Percentiles rank a stretch among this genome's conserved stretches.
Conservation (phyloP, 2,888 invertebrate genomes). For the Cephus sareptanus region DNA sequence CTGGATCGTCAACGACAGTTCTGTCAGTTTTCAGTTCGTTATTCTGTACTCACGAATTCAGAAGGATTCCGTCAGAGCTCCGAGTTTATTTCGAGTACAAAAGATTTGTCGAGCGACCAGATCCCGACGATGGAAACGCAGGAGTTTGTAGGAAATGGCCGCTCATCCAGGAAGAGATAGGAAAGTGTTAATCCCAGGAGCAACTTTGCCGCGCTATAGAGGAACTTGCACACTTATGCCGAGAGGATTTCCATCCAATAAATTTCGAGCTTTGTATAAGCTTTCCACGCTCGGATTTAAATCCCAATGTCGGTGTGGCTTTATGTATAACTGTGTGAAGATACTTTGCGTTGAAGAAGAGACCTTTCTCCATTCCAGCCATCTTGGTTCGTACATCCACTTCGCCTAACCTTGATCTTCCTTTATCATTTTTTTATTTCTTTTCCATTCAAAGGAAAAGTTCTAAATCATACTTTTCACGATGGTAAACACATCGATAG, state of each 20-base stretch:
- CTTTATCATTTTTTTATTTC: neutral
- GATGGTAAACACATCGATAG: neutral
- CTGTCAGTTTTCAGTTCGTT: constrained; percentile 7
- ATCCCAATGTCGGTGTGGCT: constrained; percentile 53
- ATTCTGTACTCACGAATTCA: constrained; percentile 35
- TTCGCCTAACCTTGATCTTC: neutral
- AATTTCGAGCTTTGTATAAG: constrained; percentile 73
- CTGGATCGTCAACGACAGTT: neutral
- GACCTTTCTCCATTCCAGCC: neutral
- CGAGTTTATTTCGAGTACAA: constrained; percentile 37
- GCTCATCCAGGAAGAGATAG: constrained; percentile 63
- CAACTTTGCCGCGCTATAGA: constrained; percentile 66
- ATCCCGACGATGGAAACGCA: neutral
- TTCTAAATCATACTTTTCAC: neutral
- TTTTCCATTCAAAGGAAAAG: neutral
- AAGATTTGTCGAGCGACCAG: constrained; percentile 32
- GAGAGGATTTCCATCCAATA: constrained; percentile 70
- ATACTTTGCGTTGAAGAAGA: neutral
- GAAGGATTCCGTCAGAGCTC: constrained; percentile 28
- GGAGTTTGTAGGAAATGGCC: constrained; percentile 41
- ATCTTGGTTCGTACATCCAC: neutral
- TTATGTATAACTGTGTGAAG: constrained; percentile 37
- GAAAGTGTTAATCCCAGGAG: constrained; percentile 71
- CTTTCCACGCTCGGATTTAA: constrained; percentile 68
- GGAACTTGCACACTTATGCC: constrained; percentile 63